Evolutionary conservation across 2,888 invertebrate genomes (phyloP), one percentile per base, ranked within the genome.

Genomic region (Acholoe squamosa): DNA sequence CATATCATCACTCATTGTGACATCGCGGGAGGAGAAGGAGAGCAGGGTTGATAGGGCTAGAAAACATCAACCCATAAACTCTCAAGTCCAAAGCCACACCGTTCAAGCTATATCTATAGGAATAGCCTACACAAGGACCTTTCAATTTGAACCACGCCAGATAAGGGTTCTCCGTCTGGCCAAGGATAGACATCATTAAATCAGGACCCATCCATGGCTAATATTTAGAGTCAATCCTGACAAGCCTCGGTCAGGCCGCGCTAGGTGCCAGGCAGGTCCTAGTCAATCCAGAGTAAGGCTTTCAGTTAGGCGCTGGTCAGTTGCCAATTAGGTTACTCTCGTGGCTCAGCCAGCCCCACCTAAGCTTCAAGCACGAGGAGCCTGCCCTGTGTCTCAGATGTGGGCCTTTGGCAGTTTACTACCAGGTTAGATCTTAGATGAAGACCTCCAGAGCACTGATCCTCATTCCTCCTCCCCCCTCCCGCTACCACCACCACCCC

Each of bases 1-100:
- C 61, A 19, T 61, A 61, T 61, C 61, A 61, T 61, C 61, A 19
- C 61, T 61, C 61, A 61, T 61, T 61, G 61, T 61, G 61, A n/a
- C 61, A 61, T 61, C n/a, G 61, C 14, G 12, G 5, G 3, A 3
- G 14, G 61, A 61, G 61, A 19, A n/a, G n/a, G 61, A 19, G 61
- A 61, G 61, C 3, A 61, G 61, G 61, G 61, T 61, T n/a, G 7
- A 61, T 61, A 61, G 61, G 19, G 14, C 43, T 43, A 43, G 43
- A 43, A 43, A 43, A 43, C 43, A 43, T 43, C 43, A 43, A 43
- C 43, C 43, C 43, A 43, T 43, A 43, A 43, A 43, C 43, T 10
- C 43, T 7, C 61, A n/a, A 14, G n/a, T 3, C n/a, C 22, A 61
- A 61, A 19, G 5, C 14, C 19, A n/a, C 3, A n/a, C 19, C 61